Percentiles rank a stretch among this genome's conserved stretches.
Evolutionary conservation across 2,113 vertebrate genomes (phyloP).

Genomic region (Peromyscus californicus): DNA sequence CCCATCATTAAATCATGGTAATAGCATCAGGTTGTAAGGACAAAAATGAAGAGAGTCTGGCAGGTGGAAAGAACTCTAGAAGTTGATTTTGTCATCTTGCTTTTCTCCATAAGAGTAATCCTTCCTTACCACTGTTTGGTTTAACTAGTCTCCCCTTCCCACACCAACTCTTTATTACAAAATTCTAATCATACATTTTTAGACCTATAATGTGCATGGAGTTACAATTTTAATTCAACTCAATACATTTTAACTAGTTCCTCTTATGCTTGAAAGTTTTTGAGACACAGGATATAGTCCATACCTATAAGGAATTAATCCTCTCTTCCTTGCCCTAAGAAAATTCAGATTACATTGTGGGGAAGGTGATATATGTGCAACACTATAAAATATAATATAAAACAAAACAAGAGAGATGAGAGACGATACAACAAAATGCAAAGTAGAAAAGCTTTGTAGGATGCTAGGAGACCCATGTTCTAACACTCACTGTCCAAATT

Average conservation of each 20-base stretch:
- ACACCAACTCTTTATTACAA: background rate
- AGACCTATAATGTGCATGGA: background rate
- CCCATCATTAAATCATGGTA: background rate
- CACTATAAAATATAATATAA: background rate
- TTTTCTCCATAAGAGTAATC: background rate
- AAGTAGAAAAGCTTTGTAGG: background rate
- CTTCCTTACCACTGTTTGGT: background rate
- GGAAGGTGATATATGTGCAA: background rate
- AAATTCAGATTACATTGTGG: background rate
- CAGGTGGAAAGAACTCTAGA: background rate
- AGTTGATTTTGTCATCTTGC: background rate
- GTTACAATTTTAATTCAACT: constrained; percentile 43
- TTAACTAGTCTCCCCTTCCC: background rate
- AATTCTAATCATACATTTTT: background rate
- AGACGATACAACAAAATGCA: constrained; percentile 14
- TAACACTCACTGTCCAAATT: background rate
- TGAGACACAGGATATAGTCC: background rate
- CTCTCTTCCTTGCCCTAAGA: background rate
- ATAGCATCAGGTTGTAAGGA: background rate
- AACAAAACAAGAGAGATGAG: constrained; percentile 12
- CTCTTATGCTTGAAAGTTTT: background rate
- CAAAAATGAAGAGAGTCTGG: background rate
- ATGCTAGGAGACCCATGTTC: background rate
- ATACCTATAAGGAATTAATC: background rate
- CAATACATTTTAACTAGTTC: constrained; percentile 7